Percentiles rank a stretch among this genome's conserved stretches.
Evolutionary conservation across 2,888 invertebrate species (phyloP).

Genomic region (Argynnis bischoffii): DNA sequence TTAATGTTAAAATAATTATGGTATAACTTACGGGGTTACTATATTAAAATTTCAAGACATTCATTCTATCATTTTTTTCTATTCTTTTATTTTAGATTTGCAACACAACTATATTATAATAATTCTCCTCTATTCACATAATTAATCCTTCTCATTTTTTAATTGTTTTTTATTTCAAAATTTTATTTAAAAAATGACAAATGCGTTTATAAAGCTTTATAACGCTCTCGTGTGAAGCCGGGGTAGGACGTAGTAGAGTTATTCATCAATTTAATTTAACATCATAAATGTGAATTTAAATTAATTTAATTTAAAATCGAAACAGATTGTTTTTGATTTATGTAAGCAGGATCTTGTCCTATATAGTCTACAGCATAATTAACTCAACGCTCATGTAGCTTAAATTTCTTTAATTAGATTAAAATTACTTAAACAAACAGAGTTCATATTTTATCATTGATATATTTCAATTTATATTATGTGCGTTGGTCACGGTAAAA

Average conservation of each 20-base stretch:
- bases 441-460: conserved; percentile 11
- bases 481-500: neutral
- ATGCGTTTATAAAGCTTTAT: too few species aligned
- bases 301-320: neutral
- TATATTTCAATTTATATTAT: conserved; percentile 20
- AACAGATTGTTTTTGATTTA: neutral
- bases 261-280: neutral
- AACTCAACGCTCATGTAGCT: conserved; percentile 27
- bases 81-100: too few species aligned
- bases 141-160: too few species aligned
- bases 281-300: neutral
- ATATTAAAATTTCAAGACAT: neutral
- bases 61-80: too few species aligned
- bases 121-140: too few species aligned
- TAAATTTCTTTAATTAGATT: conserved; percentile 34
- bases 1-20: neutral
- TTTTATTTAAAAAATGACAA: too few species aligned
- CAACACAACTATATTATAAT: too few species aligned
- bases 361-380: conserved; percentile 20
- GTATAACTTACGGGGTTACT: neutral
- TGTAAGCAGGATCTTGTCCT: neutral
- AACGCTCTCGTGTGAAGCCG: too few species aligned
- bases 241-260: too few species aligned
- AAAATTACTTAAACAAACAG: conserved; percentile 22
- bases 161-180: too few species aligned